Evolutionary conservation across 2,113 vertebrate genomes (phyloP).

Genomic region (Catharus bicknelli): DNA sequence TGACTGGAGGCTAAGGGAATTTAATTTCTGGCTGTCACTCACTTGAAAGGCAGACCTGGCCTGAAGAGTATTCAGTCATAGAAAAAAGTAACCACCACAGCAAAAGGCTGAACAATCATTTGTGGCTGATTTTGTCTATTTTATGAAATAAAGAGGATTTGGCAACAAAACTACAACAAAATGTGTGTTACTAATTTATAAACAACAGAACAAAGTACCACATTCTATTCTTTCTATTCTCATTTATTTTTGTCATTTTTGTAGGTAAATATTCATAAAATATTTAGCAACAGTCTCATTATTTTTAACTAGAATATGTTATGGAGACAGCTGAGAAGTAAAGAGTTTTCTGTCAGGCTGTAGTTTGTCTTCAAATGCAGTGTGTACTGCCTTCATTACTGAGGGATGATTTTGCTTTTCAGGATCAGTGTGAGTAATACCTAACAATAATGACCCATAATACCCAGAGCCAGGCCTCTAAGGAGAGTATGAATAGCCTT

Average conservation of each 20-base stretch:
- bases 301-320: slow-evolving; percentile 7
- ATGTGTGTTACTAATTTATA: slow-evolving; percentile 47
- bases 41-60: background rate
- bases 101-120: background rate
- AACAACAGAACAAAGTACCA: slow-evolving; percentile 15
- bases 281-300: slow-evolving; percentile 34
- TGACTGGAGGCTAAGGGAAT: background rate
- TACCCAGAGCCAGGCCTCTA: background rate
- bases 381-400: background rate
- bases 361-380: background rate
- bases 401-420: background rate
- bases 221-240: slow-evolving; percentile 14
- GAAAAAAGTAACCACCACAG: background rate
- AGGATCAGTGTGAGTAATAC: background rate
- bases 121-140: background rate
- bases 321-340: background rate
- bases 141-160: slow-evolving; percentile 16
- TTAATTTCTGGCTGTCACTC: background rate
- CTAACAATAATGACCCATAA: background rate
- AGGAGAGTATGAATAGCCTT: background rate
- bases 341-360: background rate
- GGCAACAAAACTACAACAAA: slow-evolving; percentile 36
- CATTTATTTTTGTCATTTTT: slow-evolving; percentile 18
- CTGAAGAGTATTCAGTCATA: background rate
- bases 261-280: slow-evolving; percentile 47